Base-by-base conservation (phyloP, 2,888 invertebrate species). In the Lasioglossum figueresi region DNA sequence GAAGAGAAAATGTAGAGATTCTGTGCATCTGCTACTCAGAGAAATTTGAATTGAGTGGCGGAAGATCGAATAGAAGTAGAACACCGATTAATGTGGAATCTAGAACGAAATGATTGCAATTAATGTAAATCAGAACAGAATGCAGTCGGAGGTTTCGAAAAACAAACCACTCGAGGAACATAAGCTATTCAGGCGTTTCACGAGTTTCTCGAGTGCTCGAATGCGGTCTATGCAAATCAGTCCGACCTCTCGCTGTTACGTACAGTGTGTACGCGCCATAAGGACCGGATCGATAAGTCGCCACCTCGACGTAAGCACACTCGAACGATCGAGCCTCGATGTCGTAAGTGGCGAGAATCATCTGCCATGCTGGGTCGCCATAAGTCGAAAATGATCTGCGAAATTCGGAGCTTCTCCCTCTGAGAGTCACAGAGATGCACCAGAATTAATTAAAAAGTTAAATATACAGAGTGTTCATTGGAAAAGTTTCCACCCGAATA, bases 261-360 rank as follows among this genome's bases (percentile, higher is more conserved):
- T 37, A 14, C 72, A 27, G 85, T 80, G 80, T 84, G 80, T 75
- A 87, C 87, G 79, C 63, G 81, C 34, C 87, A 80, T 80, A 82
- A 87, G 84, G 85, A 86, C 81, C 76, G 82, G 84, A 87, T 88
- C 87, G 88, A 87, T 88, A 87, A 88, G 81, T 84, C 87, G 87
- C 70, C 88, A 87, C 81, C 82, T 86, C 83, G 27, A 71, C 73
- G 76, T 68, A 34, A 77, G 76, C 70, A 75, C 63, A 72, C 48
- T 79, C 76, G 80, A 79, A 83, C 76, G 63, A 83, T 83, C 83
- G 73, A 76, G 31, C 72, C 43, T 59, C 82, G 83, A 72, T 83
- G 78, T 72, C 84, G 73, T 79, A 85, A 76, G 83, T 83, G 77
- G 82, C 84, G 84, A 56, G 75, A 72, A 82, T 78, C 74, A 78